Conservation (phyloP, 2,113 vertebrate genomes). For the Sturnira hondurensis region DNA sequence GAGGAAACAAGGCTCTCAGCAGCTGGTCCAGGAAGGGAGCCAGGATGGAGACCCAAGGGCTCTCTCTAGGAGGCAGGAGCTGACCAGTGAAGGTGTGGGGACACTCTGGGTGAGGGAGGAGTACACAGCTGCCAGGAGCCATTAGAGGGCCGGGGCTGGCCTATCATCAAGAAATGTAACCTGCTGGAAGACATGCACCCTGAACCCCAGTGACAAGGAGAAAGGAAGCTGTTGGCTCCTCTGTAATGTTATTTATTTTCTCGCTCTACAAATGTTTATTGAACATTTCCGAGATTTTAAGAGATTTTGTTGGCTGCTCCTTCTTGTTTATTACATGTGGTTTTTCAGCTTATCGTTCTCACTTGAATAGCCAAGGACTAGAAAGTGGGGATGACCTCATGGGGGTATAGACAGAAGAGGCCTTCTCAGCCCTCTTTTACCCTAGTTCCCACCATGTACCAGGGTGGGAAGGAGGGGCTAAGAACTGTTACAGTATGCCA, state of each 20-base stretch:
- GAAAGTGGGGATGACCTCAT: slow-evolving; percentile 4
- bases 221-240: background rate
- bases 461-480: background rate
- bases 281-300: slow-evolving; percentile 47
- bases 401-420: background rate
- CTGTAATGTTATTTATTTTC: slow-evolving; percentile 27
- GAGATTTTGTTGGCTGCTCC: slow-evolving; percentile 39
- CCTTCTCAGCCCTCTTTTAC: background rate
- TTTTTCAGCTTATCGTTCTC: slow-evolving; percentile 37
- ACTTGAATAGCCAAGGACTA: background rate
- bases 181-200: background rate
- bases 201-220: background rate
- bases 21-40: slow-evolving; percentile 28
- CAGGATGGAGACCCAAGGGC: background rate
- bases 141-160: background rate
- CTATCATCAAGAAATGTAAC: background rate
- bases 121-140: background rate
- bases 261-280: slow-evolving; percentile 22
- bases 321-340: slow-evolving; percentile 40
- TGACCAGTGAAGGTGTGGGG: background rate
- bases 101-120: background rate
- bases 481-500: background rate
- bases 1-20: background rate
- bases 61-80: background rate
- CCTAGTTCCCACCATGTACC: background rate